phyloP scores from a whole-genome alignment of 2,797 vertebrate species.

The Pteronotus mesoamericanus region DNA sequence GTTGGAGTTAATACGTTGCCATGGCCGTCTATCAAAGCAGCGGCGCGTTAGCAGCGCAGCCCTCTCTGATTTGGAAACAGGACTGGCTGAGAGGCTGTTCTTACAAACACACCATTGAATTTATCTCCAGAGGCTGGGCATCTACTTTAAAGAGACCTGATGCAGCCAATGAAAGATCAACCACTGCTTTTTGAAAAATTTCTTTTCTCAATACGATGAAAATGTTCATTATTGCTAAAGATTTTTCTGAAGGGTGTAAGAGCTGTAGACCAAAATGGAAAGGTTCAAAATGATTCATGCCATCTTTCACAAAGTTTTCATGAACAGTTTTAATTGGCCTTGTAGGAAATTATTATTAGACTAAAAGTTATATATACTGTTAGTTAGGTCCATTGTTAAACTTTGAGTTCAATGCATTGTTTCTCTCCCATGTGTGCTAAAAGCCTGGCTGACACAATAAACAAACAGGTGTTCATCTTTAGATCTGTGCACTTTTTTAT shows the following conservation, averaged over 20 bases:
- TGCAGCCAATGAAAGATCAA: slow-evolving; percentile 53
- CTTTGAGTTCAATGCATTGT: neutral
- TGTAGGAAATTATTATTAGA: slow-evolving; percentile 40
- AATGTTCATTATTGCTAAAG: slow-evolving; percentile 31
- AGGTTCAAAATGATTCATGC: slow-evolving; percentile 14
- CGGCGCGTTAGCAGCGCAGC: slow-evolving; percentile 62
- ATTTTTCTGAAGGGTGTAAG: neutral
- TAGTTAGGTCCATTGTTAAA: neutral
- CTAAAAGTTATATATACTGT: slow-evolving; percentile 65
- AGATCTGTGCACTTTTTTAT: neutral
- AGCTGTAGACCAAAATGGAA: neutral
- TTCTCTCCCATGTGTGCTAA: neutral
- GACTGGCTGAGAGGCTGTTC: slow-evolving; percentile 30
- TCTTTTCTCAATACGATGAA: slow-evolving; percentile 30
- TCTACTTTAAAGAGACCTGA: slow-evolving; percentile 45
- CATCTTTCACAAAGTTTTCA: slow-evolving; percentile 12
- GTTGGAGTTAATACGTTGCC: slow-evolving; percentile 70
- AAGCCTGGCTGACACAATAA: neutral
- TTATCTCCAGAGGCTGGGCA: slow-evolving; percentile 43
- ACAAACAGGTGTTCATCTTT: neutral
- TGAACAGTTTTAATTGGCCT: slow-evolving; percentile 51
- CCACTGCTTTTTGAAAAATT: slow-evolving; percentile 6
- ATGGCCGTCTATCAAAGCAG: slow-evolving; percentile 62
- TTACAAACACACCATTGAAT: slow-evolving; percentile 57
- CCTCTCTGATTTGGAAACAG: slow-evolving; percentile 73